Evolutionary conservation across 2,113 vertebrate genomes (phyloP).

Genomic region (Dicentrarchus labrax): DNA sequence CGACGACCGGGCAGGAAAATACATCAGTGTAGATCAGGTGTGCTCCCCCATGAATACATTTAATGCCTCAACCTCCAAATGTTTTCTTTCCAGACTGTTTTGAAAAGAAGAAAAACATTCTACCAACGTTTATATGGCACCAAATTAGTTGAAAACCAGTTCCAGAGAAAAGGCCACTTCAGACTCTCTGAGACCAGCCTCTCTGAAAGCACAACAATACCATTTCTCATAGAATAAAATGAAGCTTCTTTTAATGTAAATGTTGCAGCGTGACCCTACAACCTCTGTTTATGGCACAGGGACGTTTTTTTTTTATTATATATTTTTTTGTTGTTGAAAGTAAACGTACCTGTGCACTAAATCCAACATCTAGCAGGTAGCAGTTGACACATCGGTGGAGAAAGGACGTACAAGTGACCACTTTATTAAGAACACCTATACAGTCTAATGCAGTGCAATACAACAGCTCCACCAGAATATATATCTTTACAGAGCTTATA

Average conservation of each 20-base stretch:
- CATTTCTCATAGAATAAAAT: background rate
- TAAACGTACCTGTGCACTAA: background rate
- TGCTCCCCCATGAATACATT: constrained; percentile 32
- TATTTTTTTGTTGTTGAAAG: background rate
- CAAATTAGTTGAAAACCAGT: constrained; percentile 9
- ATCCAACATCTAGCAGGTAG: background rate
- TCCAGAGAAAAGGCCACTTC: background rate
- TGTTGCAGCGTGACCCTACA: background rate
- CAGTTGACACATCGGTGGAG: background rate
- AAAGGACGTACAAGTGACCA: too few relatives aligned
- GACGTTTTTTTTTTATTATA: too few relatives aligned
- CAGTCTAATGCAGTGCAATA: too few relatives aligned
- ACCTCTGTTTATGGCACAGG: background rate
- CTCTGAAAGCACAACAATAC: background rate
- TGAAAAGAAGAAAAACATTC: constrained; percentile 19
- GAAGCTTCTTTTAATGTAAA: background rate
- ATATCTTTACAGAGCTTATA: too few relatives aligned
- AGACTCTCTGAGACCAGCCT: background rate
- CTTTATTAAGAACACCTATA: too few relatives aligned
- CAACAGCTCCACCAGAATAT: too few relatives aligned
- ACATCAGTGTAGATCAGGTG: constrained; percentile 36
- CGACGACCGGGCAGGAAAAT: constrained; percentile 33
- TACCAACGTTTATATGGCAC: background rate
- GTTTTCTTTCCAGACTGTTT: constrained; percentile 29
- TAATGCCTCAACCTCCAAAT: constrained; percentile 50